Conservation (phyloP, 2,113 vertebrate species). For the Gnathonemus longibarbis region DNA sequence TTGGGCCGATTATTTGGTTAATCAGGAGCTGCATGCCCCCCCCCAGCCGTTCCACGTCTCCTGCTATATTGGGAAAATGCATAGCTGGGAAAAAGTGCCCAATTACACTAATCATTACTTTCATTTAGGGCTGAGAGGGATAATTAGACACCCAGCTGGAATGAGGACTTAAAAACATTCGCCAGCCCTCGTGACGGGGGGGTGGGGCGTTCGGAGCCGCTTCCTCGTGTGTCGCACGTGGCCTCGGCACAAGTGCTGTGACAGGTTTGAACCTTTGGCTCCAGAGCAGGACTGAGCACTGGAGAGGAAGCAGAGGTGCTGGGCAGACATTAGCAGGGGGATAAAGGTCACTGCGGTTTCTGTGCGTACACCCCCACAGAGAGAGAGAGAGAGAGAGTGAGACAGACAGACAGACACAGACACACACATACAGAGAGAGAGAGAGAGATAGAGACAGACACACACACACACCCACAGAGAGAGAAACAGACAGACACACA, state of each 20-base stretch:
- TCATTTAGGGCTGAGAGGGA: conserved; percentile 1
- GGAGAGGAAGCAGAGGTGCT: not conserved
- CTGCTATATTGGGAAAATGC: conserved; percentile 8
- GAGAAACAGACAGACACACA: not conserved
- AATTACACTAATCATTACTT: conserved; percentile 15
- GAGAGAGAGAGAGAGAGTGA: not conserved
- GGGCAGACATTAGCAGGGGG: not conserved
- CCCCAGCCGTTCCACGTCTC: not conserved
- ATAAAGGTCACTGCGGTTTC: not conserved
- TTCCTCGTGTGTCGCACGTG: not conserved
- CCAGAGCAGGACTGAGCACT: not conserved
- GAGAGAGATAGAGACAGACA: not conserved
- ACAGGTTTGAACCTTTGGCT: not conserved
- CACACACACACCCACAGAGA: conserved; percentile 16
- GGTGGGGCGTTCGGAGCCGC: not conserved
- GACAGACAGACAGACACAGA: not conserved
- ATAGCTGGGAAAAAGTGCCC: not conserved
- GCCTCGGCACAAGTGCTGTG: not conserved
- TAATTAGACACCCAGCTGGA: conserved; percentile 8
- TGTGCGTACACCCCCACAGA: conserved; percentile 10
- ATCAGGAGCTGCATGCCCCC: not conserved
- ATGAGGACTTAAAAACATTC: not conserved
- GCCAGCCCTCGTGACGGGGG: not conserved
- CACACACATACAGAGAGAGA: too few relatives aligned
- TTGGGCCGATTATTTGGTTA: conserved; percentile 2